Base-by-base conservation (phyloP, 2,113 vertebrate species). In the Onychostoma macrolepis region DNA sequence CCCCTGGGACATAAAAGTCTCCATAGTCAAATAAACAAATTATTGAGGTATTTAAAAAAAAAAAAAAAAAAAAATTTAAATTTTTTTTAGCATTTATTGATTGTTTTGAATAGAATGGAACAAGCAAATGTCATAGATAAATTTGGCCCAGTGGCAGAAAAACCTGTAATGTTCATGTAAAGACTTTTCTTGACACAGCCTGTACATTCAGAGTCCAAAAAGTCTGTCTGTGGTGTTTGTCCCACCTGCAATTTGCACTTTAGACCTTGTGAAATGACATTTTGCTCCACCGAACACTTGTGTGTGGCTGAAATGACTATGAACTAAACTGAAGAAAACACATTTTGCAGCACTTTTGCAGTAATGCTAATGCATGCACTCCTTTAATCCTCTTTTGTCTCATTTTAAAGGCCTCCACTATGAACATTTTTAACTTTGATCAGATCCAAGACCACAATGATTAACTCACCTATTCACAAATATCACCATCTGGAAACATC, bases 371-470 rank as follows among this genome's bases (percentile, higher is more conserved):
- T 74, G 48, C 28, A 48, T 30, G 13, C 15, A 1, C 15, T 82
- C 13, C 38, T 48, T 67, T 83, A 69, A 69, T 83, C 43, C 69
- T 56, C 28, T 53, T 36, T 84, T 38, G 19, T 80, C 26, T 56
- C 1, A 4, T 26, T 33, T 71, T 38, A n/a, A 56, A 50, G 8
- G 43, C 43, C 43, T 83, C 80, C 63, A 65, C 80, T 83, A 83
- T 33, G 41, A 69, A 69, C 2, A 45, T 33, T 10, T 79, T 67
- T 33, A 28, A 87, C 86, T 85, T 87, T 84, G 33, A 83, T 90
- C 88, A 84, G 87, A 89, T 85, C 38, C 72, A 69, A 10, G 67
- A 79, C 63, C 82, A 28, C 87, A 58, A 36, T 87, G 89, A 83
- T 89, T 83, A 81, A 78, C 50, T 83, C 67, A 87, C 33, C 75